Conservation (phyloP, 2,888 invertebrate species). For the Tachina fera region DNA sequence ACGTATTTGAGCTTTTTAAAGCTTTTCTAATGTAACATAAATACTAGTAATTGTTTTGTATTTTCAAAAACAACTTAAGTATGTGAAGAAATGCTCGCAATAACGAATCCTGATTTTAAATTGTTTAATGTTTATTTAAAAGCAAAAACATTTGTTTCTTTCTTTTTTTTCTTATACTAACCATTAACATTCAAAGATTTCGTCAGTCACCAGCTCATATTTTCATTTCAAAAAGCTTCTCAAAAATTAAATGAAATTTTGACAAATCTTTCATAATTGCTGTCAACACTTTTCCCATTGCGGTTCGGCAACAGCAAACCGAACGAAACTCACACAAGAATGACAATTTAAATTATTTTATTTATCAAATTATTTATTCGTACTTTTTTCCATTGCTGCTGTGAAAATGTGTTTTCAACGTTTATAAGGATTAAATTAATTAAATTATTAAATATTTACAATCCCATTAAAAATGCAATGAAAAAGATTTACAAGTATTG, state of each 20-base stretch:
- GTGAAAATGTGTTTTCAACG: constrained; percentile 11
- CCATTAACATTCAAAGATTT: constrained; percentile 14
- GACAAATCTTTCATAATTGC: constrained; percentile 71
- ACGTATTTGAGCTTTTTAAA: too few relatives aligned
- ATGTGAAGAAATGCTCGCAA: too few relatives aligned
- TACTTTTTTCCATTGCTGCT: constrained; percentile 19
- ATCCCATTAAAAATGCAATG: constrained; percentile 65
- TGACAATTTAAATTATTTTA: constrained; percentile 57
- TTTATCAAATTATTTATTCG: constrained; percentile 60
- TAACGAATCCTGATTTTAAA: neutral
- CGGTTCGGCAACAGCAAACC: constrained; percentile 38
- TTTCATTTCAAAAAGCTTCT: neutral
- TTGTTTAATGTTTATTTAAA: neutral
- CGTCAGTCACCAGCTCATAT: constrained; percentile 38
- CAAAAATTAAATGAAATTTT: constrained; percentile 57
- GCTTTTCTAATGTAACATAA: too few relatives aligned
- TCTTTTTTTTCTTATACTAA: neutral
- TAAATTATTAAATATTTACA: constrained; percentile 71
- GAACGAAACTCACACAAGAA: neutral
- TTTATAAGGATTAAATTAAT: constrained; percentile 68
- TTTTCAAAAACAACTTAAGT: too few relatives aligned
- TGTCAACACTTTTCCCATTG: constrained; percentile 70
- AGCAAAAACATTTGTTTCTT: neutral
- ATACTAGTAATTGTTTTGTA: too few relatives aligned
- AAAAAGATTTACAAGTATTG: constrained; percentile 66